These are phyloP conservation scores for Myrmecobius fasciatus DNA, from an alignment of 2,113 vertebrate species.

Conservation along the genomic window DNA sequence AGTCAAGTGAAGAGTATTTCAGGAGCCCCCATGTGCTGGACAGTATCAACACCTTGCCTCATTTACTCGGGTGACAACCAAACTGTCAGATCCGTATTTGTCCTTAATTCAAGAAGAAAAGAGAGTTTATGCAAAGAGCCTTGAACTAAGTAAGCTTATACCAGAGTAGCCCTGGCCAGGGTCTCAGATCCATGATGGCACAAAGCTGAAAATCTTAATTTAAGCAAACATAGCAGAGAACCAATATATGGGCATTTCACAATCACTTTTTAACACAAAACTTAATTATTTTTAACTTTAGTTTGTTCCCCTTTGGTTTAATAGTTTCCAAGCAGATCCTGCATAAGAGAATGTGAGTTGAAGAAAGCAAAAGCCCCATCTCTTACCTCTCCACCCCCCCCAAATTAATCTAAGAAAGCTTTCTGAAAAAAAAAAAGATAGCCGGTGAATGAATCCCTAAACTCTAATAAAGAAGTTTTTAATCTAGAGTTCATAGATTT, in stretches of 20 bases:
- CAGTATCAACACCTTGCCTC: conserved; percentile 10
- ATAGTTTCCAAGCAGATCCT: background rate
- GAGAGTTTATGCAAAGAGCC: conserved; percentile 16
- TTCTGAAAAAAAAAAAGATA: background rate
- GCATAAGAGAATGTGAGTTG: background rate
- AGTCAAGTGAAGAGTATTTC: conserved; percentile 4
- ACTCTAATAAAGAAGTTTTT: background rate
- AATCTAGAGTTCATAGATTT: background rate
- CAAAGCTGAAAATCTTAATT: background rate
- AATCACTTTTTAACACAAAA: background rate
- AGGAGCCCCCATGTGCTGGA: background rate
- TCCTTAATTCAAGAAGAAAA: conserved; percentile 30
- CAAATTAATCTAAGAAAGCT: background rate
- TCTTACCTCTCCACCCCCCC: background rate
- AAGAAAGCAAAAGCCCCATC: background rate
- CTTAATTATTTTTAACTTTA: background rate
- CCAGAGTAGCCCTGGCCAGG: background rate
- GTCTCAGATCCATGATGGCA: background rate
- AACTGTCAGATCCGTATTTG: background rate
- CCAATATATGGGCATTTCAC: background rate
- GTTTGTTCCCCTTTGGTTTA: background rate
- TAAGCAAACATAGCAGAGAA: background rate
- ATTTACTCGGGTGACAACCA: conserved; percentile 40
- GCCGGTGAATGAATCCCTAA: background rate
- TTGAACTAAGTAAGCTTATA: background rate